Evolutionary conservation across 1,140 invertebrate genomes (phyloP).

Genomic region (Luehdorfia chinensis): DNA sequence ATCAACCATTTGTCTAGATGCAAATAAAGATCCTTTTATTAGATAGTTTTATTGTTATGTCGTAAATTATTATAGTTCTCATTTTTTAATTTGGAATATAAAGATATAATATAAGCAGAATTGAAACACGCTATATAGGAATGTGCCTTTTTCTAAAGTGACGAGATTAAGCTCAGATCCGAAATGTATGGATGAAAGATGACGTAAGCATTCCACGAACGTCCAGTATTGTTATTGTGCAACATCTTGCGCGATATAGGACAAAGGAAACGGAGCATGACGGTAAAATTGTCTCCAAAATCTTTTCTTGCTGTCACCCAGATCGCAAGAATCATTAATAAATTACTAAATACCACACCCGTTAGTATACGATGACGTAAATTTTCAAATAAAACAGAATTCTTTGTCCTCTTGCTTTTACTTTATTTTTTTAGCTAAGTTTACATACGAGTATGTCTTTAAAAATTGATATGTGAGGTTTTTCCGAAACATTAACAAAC

Average conservation of each 20-base stretch:
- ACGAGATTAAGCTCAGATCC: slow-evolving; percentile 48
- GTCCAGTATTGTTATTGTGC: slow-evolving; percentile 65
- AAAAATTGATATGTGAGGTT: too few relatives aligned
- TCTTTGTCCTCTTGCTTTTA: slow-evolving; percentile 28
- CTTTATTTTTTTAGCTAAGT: too few relatives aligned
- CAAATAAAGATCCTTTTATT: too few relatives aligned
- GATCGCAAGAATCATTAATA: slow-evolving; percentile 62
- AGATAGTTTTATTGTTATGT: too few relatives aligned
- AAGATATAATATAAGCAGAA: too few relatives aligned
- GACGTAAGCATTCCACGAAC: slow-evolving; percentile 56
- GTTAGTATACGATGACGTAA: slow-evolving; percentile 50
- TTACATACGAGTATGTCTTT: too few relatives aligned
- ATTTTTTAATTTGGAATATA: too few relatives aligned
- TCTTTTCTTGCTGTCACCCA: slow-evolving; percentile 50
- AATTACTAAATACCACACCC: slow-evolving; percentile 55
- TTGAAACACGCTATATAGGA: slow-evolving; percentile 44
- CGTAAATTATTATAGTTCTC: too few relatives aligned
- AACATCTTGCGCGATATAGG: slow-evolving; percentile 60
- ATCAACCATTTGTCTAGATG: too few relatives aligned
- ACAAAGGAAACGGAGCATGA: slow-evolving; percentile 48
- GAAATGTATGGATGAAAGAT: slow-evolving; percentile 62
- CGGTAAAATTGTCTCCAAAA: slow-evolving; percentile 65
- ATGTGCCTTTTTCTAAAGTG: slow-evolving; percentile 29
- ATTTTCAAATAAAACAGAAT: slow-evolving; percentile 46
- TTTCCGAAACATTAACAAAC: too few relatives aligned